phyloP scores from a whole-genome alignment of 2,113 vertebrate genomes.

The Leucosticte australis region DNA sequence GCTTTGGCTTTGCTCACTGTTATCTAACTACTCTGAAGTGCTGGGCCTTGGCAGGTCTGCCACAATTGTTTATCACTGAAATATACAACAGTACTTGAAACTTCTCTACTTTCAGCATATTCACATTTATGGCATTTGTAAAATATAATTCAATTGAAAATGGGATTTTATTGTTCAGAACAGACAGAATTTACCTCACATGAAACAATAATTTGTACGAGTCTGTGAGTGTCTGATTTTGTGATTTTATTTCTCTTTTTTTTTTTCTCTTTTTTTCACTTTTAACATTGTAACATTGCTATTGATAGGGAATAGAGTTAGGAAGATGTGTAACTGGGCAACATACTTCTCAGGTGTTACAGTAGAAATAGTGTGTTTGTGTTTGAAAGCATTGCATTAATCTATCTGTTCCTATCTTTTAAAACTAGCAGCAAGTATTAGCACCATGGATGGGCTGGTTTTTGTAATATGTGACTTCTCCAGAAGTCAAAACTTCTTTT shows the following conservation, averaged over 20 bases:
- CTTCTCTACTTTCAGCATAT: neutral
- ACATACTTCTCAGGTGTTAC: neutral
- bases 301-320: neutral
- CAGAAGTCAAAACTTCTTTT: neutral
- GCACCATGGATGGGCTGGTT: neutral
- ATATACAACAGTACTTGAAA: neutral
- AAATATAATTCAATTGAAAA: neutral
- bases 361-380: neutral
- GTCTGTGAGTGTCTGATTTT: neutral
- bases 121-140: neutral
- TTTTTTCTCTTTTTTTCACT: neutral
- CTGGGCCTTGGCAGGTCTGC: neutral
- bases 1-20: neutral
- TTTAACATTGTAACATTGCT: neutral
- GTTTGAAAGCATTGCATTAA: neutral
- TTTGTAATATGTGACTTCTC: neutral
- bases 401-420: neutral
- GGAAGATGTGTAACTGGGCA: neutral
- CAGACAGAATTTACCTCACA: neutral
- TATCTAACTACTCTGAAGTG: neutral
- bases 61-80: neutral
- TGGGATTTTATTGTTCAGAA: neutral
- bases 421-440: neutral
- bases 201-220: neutral
- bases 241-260: neutral